Base-by-base conservation (phyloP, 2,113 vertebrate genomes). In the Orientallactaga bullata region DNA sequence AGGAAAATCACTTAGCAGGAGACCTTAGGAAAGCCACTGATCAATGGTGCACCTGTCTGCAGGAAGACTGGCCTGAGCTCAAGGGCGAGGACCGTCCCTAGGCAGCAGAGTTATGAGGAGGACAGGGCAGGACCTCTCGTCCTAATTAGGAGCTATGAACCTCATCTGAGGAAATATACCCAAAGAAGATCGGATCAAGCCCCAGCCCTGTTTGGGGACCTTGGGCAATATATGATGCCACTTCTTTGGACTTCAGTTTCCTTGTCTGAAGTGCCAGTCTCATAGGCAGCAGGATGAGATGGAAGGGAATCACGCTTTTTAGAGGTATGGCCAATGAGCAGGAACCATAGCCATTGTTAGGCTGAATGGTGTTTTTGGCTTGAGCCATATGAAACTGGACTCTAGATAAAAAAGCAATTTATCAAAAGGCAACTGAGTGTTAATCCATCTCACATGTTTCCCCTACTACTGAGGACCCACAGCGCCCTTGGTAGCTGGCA, bases 221-320 rank as follows among this genome's bases (percentile, higher is more conserved):
- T 47, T 76, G 80, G 39, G 28, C 37, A 80, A 16, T 21, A 28
- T 39, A 7, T 0, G 3, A 9, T 7, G 1, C 30, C 23, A 93
- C 30, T 55, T 84, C 63, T 71, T 37, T 21, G 24, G 37, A 79
- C 82, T 35, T 90, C 26, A 32, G 16, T 60, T 42, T 7, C 65
- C 23, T 69, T 3, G 3, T 60, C 9, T 2, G 23, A 87, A 71
- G 88, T 78, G 30, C 47, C 21, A 21, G 2, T 35, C 30, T 55
- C 39, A 20, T 7, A 30, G 39, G 17, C 11, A 7, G 7, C 39
- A 15, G 47, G 1, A 0, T 66, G 42, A 39, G 28, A 58, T 16
- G 23, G 79, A 79, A 32, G 11, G 0, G 0, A 0, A 2, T 12
- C 69, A 23, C 6, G 0, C 2, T 32, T 12, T 10, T 9, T 30